Base-by-base conservation (phyloP, 2,797 vertebrate species). In the Enteromius viviparus region DNA sequence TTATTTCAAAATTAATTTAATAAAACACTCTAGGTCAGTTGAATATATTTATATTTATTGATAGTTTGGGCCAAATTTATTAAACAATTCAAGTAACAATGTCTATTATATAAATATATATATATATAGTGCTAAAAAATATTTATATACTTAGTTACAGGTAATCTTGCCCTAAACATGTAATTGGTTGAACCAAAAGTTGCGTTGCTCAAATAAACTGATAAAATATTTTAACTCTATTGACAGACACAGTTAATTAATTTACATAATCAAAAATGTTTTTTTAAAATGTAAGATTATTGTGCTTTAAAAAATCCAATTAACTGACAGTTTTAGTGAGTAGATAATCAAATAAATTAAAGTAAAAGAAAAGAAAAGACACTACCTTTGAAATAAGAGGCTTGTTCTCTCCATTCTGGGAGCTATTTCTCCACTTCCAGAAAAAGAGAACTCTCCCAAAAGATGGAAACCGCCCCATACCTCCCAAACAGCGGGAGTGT, bases 371-470 rank as follows among this genome's bases (percentile, higher is more conserved):
- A 4, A 70, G 19, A 26, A 71, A 2, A 37, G 2, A 14, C 26
- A 79, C 87, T 92, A 98, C 97, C 96, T 97, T 95, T 58, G 95
- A 87, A 80, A 98, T 89, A 75, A 98, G 93, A 0, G 93, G 95
- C 74, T 90, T 93, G 77, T 83, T 90, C 88, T 97, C 94, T 42
- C 88, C 94, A 26, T 86, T 83, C 15, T 84, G 85, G 0, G 76
- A n/a, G 4, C 81, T 74, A 10, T 84, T 89, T 77, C 80, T 88
- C 37, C 62, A 88, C 10, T 68, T 80, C 93, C 92, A 91, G 0
- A 88, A 89, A 80, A 90, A 91, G 76, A 68, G 42, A 80, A 92
- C 84, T 45, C 76, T 84, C 78, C 87, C 90, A 17, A 82, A 49
- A 29, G 11, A 0, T 11, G 86, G 87, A 85, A 91, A 89, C 40